Conservation (phyloP, 2,888 invertebrate species). For the Hypercompe scribonia region DNA sequence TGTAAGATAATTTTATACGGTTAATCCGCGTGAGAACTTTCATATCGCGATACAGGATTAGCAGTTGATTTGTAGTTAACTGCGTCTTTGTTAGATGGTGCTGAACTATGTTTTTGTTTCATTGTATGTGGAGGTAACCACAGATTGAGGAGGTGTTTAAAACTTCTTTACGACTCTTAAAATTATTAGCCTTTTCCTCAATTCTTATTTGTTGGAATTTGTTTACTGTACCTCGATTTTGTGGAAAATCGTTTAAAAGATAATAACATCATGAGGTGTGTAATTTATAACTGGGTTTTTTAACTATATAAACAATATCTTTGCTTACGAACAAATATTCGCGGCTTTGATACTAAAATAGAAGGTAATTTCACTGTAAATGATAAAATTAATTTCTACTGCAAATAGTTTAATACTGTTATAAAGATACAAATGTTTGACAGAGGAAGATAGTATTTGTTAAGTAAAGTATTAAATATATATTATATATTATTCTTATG, state of each 20-base stretch:
- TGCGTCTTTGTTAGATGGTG: no score
- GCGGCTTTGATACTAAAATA: background rate
- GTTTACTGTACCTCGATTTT: background rate
- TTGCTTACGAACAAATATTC: background rate
- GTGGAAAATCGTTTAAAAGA: background rate
- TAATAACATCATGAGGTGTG: background rate
- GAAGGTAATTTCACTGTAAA: background rate
- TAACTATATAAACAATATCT: background rate
- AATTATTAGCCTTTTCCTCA: background rate
- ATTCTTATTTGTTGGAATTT: background rate
- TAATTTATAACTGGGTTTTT: background rate
- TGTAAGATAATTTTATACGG: no score
- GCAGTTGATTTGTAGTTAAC: no score
- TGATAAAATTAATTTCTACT: background rate
- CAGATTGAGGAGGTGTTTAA: background rate
- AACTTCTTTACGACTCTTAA: background rate
- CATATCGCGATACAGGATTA: no score
- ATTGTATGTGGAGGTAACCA: no score
- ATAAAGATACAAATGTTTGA: background rate
- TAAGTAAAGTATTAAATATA: background rate
- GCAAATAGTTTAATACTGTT: slow-evolving; percentile 3
- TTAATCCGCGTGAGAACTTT: no score
- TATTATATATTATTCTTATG: background rate
- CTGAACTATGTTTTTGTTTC: no score
- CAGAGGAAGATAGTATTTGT: background rate